phyloP scores from a whole-genome alignment of 2,888 invertebrate genomes.

The Cerastis leucographa region DNA sequence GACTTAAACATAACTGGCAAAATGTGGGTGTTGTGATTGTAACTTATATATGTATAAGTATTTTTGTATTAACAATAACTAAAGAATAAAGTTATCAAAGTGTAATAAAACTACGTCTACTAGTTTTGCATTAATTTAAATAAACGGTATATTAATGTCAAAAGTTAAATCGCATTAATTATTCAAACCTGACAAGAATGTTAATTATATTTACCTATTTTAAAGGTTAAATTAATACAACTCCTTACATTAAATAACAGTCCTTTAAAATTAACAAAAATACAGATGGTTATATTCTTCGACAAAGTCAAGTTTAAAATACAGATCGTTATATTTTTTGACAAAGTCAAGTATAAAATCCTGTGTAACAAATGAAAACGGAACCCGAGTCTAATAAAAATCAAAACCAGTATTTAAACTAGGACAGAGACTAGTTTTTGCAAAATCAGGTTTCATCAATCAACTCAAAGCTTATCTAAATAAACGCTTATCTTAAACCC shows the following conservation, averaged over 20 bases:
- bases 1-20: no score
- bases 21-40: no score
- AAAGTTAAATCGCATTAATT: not conserved
- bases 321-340: not conserved
- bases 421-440: slow-evolving; percentile 27
- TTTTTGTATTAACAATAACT: not conserved
- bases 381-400: not conserved
- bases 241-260: not conserved
- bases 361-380: not conserved
- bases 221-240: not conserved
- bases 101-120: not conserved
- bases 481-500: slow-evolving; percentile 38
- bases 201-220: not conserved
- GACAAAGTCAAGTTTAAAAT: no score
- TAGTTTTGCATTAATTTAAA: slow-evolving; percentile 1
- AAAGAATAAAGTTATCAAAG: not conserved
- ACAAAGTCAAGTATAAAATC: not conserved
- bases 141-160: not conserved
- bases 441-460: slow-evolving; percentile 49
- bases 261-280: not conserved
- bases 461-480: slow-evolving; percentile 40
- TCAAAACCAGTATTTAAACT: slow-evolving; percentile 30
- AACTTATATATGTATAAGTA: not conserved
- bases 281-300: no score
- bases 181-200: not conserved